A percentile compares a stretch with the other conserved stretches of the same genome.
These are phyloP conservation scores for Chloroclystis v-ata DNA, from an alignment of 2,888 invertebrate genomes.

Conservation along the genomic window DNA sequence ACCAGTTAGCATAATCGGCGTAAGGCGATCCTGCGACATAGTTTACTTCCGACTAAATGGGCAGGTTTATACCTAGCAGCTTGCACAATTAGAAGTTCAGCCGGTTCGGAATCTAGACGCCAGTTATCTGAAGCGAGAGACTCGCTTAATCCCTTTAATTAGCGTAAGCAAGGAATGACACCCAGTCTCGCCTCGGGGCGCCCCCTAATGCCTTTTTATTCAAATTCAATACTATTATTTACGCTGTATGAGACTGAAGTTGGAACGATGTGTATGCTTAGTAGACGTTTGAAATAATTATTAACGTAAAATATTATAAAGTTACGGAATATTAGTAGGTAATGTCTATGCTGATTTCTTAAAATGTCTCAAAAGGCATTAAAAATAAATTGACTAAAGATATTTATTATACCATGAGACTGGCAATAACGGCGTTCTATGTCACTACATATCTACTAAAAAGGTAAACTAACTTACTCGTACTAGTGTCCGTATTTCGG, in stretches of 20 bases:
- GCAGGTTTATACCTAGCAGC: conserved; percentile 40
- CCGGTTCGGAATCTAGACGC: conserved; percentile 43
- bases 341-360: too few relatives aligned
- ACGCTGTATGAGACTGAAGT: background rate
- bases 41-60: conserved; percentile 35
- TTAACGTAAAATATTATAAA: too few relatives aligned
- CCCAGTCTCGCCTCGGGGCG: conserved; percentile 25
- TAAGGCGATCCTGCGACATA: conserved; percentile 23
- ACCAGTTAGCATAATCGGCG: conserved; percentile 17
- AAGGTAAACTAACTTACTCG: too few relatives aligned
- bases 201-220: conserved; percentile 25
- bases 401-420: too few relatives aligned
- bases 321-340: too few relatives aligned
- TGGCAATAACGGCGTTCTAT: too few relatives aligned
- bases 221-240: conserved; percentile 20
- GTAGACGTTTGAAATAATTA: too few relatives aligned
- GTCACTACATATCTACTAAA: too few relatives aligned
- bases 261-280: too few relatives aligned
- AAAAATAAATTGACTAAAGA: too few relatives aligned
- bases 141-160: conserved; percentile 60
- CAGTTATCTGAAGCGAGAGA: conserved; percentile 44
- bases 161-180: conserved; percentile 50
- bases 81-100: conserved; percentile 46
- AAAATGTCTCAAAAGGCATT: too few relatives aligned
- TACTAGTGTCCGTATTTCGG: too few relatives aligned